Percentiles rank a stretch among this genome's conserved stretches.
Evolutionary conservation across 2,888 invertebrate species (phyloP).

Genomic region (Xanthia icteritia): DNA sequence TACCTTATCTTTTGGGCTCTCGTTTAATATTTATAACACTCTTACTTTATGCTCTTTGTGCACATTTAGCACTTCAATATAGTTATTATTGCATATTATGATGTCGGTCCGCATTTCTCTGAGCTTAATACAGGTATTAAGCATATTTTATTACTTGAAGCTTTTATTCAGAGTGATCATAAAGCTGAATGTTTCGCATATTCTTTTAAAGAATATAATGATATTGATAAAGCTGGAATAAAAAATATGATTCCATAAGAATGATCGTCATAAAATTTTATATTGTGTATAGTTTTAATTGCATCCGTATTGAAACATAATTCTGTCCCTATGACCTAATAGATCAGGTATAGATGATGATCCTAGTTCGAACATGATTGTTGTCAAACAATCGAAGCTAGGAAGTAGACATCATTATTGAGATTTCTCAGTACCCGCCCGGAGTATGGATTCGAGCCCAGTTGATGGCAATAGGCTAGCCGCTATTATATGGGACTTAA

Average conservation of each 20-base stretch:
- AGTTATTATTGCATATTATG: slow-evolving; percentile 51
- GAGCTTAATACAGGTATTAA: slow-evolving; percentile 24
- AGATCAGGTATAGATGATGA: not conserved
- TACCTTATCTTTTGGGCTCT: slow-evolving; percentile 30
- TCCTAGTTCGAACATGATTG: not conserved
- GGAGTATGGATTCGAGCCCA: not conserved
- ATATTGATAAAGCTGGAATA: slow-evolving; percentile 15
- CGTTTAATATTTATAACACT: slow-evolving; percentile 26
- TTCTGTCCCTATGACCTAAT: not conserved
- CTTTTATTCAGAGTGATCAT: slow-evolving; percentile 36
- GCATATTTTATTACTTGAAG: slow-evolving; percentile 37
- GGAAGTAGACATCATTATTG: not conserved
- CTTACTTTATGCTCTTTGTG: slow-evolving; percentile 36
- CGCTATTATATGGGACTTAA: not conserved
- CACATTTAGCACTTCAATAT: slow-evolving; percentile 46
- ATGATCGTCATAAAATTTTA: slow-evolving; percentile 33
- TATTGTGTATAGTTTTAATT: slow-evolving; percentile 14
- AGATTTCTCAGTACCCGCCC: not conserved
- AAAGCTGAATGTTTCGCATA: slow-evolving; percentile 16
- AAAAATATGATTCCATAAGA: slow-evolving; percentile 15
- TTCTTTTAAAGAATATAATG: not conserved
- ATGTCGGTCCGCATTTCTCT: slow-evolving; percentile 22
- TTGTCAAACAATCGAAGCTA: not conserved
- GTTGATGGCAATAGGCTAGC: not conserved
- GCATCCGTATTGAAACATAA: slow-evolving; percentile 36